phyloP scores from a whole-genome alignment of 2,113 vertebrate species.

The Brachypteracias leptosomus region DNA sequence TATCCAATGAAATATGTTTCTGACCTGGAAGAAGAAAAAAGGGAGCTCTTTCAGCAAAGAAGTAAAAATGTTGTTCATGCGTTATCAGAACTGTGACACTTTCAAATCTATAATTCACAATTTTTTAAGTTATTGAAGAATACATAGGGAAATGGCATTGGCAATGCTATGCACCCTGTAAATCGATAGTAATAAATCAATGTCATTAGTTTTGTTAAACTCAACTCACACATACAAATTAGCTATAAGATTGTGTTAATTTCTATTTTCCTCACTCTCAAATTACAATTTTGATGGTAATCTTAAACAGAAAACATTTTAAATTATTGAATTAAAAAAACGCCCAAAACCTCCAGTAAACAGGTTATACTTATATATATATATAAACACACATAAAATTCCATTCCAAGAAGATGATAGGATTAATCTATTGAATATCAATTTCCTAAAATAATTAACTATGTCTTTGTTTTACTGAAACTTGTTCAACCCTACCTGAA shows the following conservation, averaged over 20 bases:
- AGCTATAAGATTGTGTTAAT: background rate
- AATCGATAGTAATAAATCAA: conserved; percentile 51
- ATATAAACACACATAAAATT: background rate
- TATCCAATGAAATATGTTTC: background rate
- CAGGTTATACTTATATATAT: background rate
- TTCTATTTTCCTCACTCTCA: background rate
- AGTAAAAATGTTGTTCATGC: background rate
- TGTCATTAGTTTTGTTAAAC: background rate
- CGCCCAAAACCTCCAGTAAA: background rate
- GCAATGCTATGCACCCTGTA: background rate
- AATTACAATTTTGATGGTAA: background rate
- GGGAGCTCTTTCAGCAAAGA: background rate
- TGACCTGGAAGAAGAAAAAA: background rate
- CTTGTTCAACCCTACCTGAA: background rate
- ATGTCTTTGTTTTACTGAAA: background rate
- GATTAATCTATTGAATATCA: background rate
- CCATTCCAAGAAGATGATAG: background rate
- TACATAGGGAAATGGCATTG: background rate
- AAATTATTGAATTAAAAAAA: background rate
- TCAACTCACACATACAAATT: background rate
- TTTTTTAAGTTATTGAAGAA: conserved; percentile 33
- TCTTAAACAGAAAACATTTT: background rate
- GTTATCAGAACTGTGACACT: conserved; percentile 13
- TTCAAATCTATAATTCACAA: conserved; percentile 9
- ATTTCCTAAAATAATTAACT: background rate